Conservation (phyloP, 2,113 vertebrate species). For the Polypterus bichir region DNA sequence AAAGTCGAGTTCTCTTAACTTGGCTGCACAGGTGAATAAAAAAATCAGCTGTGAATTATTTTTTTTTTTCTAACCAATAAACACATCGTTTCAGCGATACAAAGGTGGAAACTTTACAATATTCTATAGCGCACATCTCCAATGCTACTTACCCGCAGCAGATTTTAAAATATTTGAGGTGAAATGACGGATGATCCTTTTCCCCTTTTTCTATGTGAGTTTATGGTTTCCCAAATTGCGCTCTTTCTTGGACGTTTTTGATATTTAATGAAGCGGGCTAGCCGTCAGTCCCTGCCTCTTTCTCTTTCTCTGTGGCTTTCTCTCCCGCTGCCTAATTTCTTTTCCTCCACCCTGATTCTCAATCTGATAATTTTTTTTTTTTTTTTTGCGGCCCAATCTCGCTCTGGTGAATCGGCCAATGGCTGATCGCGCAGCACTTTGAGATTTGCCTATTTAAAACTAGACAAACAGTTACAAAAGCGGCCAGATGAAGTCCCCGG, state of each 20-base stretch:
- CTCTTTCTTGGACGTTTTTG: constrained; percentile 2
- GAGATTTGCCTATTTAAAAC: not conserved
- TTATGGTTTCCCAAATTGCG: not conserved
- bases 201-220: not conserved
- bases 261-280: constrained; percentile 16
- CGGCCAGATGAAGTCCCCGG: not conserved
- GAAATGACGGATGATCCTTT: not conserved
- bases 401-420: constrained; percentile 53
- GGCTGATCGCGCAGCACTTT: constrained; percentile 7
- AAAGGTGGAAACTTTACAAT: not conserved
- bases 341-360: constrained; percentile 51
- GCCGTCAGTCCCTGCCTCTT: constrained; percentile 5
- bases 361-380: constrained; percentile 63
- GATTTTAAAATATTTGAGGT: not conserved
- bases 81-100: no score
- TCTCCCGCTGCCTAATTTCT: constrained; percentile 40
- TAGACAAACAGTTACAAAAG: not conserved
- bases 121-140: not conserved
- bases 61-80: no score
- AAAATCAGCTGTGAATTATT: no score
- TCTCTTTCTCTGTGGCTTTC: constrained; percentile 31
- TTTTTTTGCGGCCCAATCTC: constrained; percentile 45
- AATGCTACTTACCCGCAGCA: not conserved
- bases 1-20: no score
- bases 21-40: no score